Percentiles rank a stretch among this genome's conserved stretches.
These are phyloP conservation scores for Platysteira castanea DNA, from an alignment of 2,113 vertebrate genomes.

Conservation along the genomic window DNA sequence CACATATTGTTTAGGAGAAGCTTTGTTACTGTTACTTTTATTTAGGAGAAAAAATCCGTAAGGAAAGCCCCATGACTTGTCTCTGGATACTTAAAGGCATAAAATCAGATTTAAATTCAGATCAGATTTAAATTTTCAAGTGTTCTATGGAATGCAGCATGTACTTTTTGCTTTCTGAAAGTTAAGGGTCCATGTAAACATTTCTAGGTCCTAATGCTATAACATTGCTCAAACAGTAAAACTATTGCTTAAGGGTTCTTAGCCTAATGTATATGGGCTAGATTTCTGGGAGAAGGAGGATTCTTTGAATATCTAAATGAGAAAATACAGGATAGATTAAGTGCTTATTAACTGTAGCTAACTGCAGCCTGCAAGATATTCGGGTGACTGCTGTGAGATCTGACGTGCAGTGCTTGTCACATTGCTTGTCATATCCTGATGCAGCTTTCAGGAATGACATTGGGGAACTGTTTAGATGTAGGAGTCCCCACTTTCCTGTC, in stretches of 20 bases:
- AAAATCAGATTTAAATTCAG: neutral
- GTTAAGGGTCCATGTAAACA: neutral
- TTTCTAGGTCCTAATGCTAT: neutral
- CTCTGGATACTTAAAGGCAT: neutral
- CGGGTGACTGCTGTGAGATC: neutral
- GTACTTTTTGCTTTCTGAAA: neutral
- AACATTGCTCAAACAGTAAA: neutral
- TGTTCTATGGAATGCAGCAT: neutral
- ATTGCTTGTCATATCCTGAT: neutral
- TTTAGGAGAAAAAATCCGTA: neutral
- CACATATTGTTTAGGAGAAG: neutral
- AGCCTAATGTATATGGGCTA: neutral
- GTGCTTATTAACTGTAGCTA: neutral
- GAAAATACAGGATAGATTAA: neutral
- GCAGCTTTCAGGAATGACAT: neutral
- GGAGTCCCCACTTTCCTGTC: neutral
- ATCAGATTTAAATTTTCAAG: neutral
- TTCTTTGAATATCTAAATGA: neutral
- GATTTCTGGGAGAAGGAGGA: neutral
- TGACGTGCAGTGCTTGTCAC: neutral
- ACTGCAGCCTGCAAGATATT: neutral
- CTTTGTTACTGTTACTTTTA: constrained; percentile 15
- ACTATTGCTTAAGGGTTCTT: neutral
- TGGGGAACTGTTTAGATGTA: neutral
- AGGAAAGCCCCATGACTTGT: neutral